Evolutionary conservation across 2,797 vertebrate species (phyloP), one percentile per base, ranked within the genome.

Genomic region (Tolypeutes matacus): DNA sequence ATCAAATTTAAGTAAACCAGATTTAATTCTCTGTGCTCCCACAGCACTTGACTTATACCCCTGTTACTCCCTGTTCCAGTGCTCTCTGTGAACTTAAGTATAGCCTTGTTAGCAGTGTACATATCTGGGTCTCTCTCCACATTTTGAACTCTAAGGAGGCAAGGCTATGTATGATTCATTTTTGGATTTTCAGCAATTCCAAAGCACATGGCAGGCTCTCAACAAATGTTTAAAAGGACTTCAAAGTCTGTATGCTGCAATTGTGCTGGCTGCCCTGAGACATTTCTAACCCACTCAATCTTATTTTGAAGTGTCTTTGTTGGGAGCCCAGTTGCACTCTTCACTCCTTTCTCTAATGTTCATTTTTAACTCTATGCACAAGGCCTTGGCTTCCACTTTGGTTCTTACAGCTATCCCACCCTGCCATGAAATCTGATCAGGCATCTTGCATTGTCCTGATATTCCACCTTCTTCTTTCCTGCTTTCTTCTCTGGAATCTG

Each of bases 161-260:
- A 64, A 20, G 2, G 36, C 25, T 86, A 92, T 27, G 0, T 46
- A 34, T 51, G 58, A 89, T 62, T 39, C 56, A 46, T 31, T 67
- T 92, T 77, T 85, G 81, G 0, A 76, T 82, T 92, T 95, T 42
- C 36, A 91, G 58, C 13, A 89, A 62, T 46, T 89, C 77, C 36
- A n/a, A 94, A 64, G 39, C 46, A 94, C 60, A 51, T 2, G 0
- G 4, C 60, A 92, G 60, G 18, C 25, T 60, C 12, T 56, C 73
- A 88, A 62, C 6, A 72, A 62, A 73, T 29, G 5, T 81, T 80
- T 72, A 36, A 92, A 65, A 64, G 36, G 42, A 77, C 29, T 23
- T 82, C 93, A 60, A 29, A 53, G 69, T 87, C 67, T 91, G 31
- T 17, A 51, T 64, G 17, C n/a, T 36, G 39, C 25, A 29, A 25